Base-by-base conservation (phyloP, 2,113 vertebrate species). In the Poecilia latipinna region DNA sequence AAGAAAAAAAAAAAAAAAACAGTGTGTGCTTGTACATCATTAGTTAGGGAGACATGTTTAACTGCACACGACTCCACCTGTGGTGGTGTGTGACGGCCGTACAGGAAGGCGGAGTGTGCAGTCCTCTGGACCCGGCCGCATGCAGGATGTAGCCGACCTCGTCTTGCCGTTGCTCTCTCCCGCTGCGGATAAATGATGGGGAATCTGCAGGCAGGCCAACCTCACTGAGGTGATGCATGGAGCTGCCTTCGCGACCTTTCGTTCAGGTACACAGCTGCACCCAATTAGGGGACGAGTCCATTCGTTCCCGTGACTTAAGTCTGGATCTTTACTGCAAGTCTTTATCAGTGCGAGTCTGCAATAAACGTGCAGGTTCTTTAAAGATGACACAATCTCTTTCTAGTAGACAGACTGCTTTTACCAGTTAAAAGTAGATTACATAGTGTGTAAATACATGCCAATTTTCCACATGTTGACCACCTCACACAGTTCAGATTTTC, bases 181-280 rank as follows among this genome's bases (percentile, higher is more conserved):
- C 80, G 75, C 77, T 35, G 70, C 76, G 89, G 83, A 94, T 93
- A 92, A 93, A 95, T 94, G 90, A 89, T 70, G 72, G 32, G 22
- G 22, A 77, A 65, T 77, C 81, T 81, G 80, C 78, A n/a, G 84
- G 78, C 86, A 85, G 75, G 51, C 69, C 84, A 83, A 87, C 89
- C 78, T 79, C 61, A 77, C 80, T 69, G 79, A 70, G 88, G 82
- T 91, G 92, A 94, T 94, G 91, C 88, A 94, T 93, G 84, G 83
- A 73, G 82, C 86, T 90, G 87, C 87, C 85, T 78, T 74, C 65
- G 65, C 84, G 92, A 94, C 93, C 93, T 94, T 93, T 87, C 80
- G 70, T 80, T 90, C 87, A 85, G 90, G 80, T 78, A 78, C 85
- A 83, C 86, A 86, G 81, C 87, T 82, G 89, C 72, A 72, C 80